Base-by-base conservation (phyloP, 2,113 vertebrate species). In the Oceanodroma tethys region DNA sequence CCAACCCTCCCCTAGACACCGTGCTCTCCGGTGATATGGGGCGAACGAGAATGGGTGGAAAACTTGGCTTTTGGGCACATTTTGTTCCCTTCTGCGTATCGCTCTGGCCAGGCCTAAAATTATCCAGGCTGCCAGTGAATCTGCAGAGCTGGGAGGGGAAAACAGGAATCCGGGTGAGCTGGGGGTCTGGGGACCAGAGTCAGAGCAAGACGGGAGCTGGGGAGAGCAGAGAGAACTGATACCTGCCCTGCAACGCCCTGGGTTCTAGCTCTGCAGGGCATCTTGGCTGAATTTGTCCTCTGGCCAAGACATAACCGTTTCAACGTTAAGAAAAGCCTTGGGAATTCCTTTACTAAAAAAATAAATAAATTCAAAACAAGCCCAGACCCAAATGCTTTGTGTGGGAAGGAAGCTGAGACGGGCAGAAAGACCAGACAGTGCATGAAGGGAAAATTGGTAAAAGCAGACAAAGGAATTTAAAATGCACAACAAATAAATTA, bases 1-100 rank as follows among this genome's bases (percentile, higher is more conserved):
- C 34, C 53, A 26, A 1, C 12, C 27, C 19, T 71, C 20, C 43
- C 67, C 0, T 0, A 47, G 56, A 10, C 52, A 22, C 0, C 0
- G 11, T 30, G 66, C 26, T 47, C 26, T 9, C 45, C 1, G 1
- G 12, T 40, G 34, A 6, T 1, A 11, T 8, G 21, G 7, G 9
- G 29, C 36, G 43, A 60, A 47, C 0, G 1, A 17, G 30, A 58
- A 22, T 4, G 20, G 34, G 9, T 62, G 27, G 50, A 16, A 62
- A 88, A 45, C 4, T 29, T 8, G 1, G 2, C 65, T 56, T 40
- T 79, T 7, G 26, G 40, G 15, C 55, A 56, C 22, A 2, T 48
- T 62, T 36, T 40, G 4, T 86, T 70, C 17, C 3, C 23, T 66
- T 56, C 7, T 56, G 29, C 1, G 1, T 25, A 11, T 42, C 2